These are phyloP conservation scores for Romanogobio albipinnatus DNA, from an alignment of 2,113 vertebrate species.

Conservation along the genomic window DNA sequence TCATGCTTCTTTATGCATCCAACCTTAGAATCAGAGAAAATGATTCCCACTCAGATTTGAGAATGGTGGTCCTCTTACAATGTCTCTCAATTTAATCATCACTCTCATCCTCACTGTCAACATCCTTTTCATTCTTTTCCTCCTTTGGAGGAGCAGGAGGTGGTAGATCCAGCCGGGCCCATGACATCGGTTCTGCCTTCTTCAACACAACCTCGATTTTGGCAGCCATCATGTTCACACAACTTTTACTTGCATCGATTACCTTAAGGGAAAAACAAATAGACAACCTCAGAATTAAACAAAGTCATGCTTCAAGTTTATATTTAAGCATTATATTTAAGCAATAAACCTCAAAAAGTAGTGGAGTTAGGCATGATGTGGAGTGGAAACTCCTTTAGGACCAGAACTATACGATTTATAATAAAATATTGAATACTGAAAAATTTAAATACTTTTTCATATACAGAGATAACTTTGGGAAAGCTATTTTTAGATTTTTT, in stretches of 20 bases:
- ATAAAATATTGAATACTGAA: not conserved
- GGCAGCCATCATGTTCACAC: conserved; percentile 90
- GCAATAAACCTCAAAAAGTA: not conserved
- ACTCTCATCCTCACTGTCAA: conserved; percentile 68
- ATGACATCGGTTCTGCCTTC: conserved; percentile 90
- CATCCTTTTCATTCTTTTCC: conserved; percentile 67
- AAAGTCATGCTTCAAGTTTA: not conserved
- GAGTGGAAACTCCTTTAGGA: not conserved
- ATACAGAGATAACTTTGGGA: not conserved
- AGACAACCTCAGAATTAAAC: not conserved
- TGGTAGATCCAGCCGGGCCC: conserved; percentile 93
- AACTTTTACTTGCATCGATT: conserved; percentile 89
- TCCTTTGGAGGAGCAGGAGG: conserved; percentile 70
- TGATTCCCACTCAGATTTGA: not conserved
- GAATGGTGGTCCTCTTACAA: not conserved
- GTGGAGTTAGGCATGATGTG: not conserved
- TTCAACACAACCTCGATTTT: conserved; percentile 93
- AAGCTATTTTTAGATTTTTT: not conserved
- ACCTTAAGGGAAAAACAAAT: conserved; percentile 75
- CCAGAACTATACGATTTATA: not conserved
- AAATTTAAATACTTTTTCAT: too few species aligned
- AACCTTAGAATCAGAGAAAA: not conserved
- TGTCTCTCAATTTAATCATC: conserved; percentile 46
- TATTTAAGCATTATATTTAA: not conserved
- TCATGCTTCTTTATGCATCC: conserved; percentile 3